A percentile compares a stretch with the other conserved stretches of the same genome.
These are phyloP conservation scores for Corvus cornix DNA, from an alignment of 2,113 vertebrate genomes.

Conservation along the genomic window DNA sequence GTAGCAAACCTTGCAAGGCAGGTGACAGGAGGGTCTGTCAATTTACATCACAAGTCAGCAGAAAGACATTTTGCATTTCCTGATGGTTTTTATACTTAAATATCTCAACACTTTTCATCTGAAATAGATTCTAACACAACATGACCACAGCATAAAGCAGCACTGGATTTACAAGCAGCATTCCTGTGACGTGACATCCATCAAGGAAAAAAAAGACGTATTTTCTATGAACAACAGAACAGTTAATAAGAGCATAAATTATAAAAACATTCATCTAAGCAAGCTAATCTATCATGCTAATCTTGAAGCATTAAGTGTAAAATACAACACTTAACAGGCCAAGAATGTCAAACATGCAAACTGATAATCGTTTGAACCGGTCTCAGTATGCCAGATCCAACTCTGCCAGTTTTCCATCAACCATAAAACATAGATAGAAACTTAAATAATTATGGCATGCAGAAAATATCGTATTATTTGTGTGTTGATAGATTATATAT, in stretches of 20 bases:
- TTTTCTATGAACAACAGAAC: neutral
- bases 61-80: neutral
- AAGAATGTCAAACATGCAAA: constrained; percentile 34
- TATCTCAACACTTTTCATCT: neutral
- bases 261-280: constrained; percentile 15
- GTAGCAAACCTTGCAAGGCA: neutral
- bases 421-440: neutral
- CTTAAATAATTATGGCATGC: neutral
- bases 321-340: constrained; percentile 5
- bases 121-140: neutral
- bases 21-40: neutral
- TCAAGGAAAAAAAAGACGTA: neutral
- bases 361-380: neutral
- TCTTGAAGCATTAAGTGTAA: constrained; percentile 43
- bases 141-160: neutral
- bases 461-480: neutral
- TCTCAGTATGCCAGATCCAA: neutral
- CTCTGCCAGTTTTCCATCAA: constrained; percentile 22
- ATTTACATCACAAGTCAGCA: neutral
- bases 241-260: constrained; percentile 20
- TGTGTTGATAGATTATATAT: neutral
- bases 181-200: neutral
- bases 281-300: constrained; percentile 40
- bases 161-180: neutral
- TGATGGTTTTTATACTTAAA: neutral